phyloP scores from a whole-genome alignment of 2,113 vertebrate species.

The Thymallus thymallus region DNA sequence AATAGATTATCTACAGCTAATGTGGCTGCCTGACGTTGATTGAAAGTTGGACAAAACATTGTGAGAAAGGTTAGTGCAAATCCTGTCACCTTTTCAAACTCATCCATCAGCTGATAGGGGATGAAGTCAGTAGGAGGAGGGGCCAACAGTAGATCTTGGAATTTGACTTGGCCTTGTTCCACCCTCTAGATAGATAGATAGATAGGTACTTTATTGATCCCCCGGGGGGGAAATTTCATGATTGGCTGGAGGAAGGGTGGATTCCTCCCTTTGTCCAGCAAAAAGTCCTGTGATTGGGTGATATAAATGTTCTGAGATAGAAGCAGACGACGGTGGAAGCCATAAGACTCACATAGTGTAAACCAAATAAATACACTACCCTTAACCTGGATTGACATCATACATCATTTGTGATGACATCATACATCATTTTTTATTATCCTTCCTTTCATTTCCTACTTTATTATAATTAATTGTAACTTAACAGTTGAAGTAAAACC shows the following conservation, averaged over 20 bases:
- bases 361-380: too few relatives aligned
- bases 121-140: slow-evolving; percentile 28
- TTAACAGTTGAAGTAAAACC: too few relatives aligned
- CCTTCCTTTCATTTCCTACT: too few relatives aligned
- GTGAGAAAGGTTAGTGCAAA: neutral
- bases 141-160: slow-evolving; percentile 49
- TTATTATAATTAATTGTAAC: too few relatives aligned
- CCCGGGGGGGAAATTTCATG: too few relatives aligned
- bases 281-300: slow-evolving; percentile 7
- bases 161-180: slow-evolving; percentile 33
- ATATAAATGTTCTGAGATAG: neutral
- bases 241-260: neutral
- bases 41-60: neutral
- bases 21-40: neutral
- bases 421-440: too few relatives aligned
- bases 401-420: too few relatives aligned
- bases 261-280: neutral
- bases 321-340: neutral
- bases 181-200: too few relatives aligned
- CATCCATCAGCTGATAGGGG: slow-evolving; percentile 32
- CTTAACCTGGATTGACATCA: too few relatives aligned
- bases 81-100: slow-evolving; percentile 38
- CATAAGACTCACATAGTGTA: too few relatives aligned
- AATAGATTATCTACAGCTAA: too few relatives aligned
- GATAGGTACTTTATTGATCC: too few relatives aligned